Evolutionary conservation across 2,797 vertebrate genomes (phyloP).

Genomic region (Tympanoctomys barrerae): DNA sequence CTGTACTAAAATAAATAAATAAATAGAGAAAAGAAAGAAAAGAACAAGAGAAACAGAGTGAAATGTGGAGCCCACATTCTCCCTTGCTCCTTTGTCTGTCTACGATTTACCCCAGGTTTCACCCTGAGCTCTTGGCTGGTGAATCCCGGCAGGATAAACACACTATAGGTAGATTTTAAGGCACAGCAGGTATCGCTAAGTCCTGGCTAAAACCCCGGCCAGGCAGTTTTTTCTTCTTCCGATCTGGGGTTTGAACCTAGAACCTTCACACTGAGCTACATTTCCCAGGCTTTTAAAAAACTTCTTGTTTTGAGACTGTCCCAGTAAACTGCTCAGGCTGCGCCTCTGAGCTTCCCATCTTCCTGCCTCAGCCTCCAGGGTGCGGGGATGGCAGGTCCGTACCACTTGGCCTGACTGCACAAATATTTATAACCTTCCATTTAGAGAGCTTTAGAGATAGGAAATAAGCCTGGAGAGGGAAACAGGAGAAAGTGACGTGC

Average conservation of each 20-base stretch:
- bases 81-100: not conserved
- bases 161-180: not conserved
- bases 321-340: not conserved
- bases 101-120: not conserved
- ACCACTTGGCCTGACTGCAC: not conserved
- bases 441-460: not conserved
- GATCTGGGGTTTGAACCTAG: not conserved
- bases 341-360: not conserved
- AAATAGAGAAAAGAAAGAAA: not conserved
- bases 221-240: not conserved
- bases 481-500: not conserved
- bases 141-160: not conserved
- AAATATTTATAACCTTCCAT: not conserved
- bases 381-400: not conserved
- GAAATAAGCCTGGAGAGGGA: not conserved
- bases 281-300: not conserved
- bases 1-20: too few relatives aligned
- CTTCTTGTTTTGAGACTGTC: not conserved
- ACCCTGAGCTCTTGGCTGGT: not conserved
- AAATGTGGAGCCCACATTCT: rapidly evolving
- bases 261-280: not conserved
- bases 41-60: not conserved
- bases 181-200: not conserved
- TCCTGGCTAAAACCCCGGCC: not conserved
- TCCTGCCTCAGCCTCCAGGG: not conserved